These are phyloP conservation scores for Phoeniculus purpureus DNA, from an alignment of 2,797 vertebrate species.

Conservation along the genomic window DNA sequence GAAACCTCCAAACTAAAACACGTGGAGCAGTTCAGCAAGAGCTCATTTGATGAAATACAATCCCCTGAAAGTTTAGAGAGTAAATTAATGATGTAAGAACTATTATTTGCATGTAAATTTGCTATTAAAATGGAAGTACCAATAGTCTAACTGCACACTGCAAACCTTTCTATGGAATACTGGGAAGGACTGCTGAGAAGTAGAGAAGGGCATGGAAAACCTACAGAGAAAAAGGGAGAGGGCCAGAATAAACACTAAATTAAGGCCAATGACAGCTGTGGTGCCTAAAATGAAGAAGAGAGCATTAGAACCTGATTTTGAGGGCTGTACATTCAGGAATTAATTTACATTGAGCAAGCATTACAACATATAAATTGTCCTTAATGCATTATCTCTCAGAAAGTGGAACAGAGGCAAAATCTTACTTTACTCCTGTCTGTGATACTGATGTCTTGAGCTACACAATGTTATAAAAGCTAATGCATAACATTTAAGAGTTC, in stretches of 20 bases:
- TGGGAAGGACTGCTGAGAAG: not conserved
- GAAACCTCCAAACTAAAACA: not conserved
- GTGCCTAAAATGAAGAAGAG: not conserved
- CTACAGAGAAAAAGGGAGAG: not conserved
- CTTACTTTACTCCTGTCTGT: not conserved
- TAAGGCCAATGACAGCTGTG: not conserved
- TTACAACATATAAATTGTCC: not conserved
- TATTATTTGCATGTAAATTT: not conserved
- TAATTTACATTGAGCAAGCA: not conserved
- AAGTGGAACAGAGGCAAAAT: not conserved
- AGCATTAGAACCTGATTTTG: not conserved
- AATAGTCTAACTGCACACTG: not conserved
- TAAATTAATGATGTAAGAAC: not conserved
- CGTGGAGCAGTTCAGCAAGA: not conserved
- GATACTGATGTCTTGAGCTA: not conserved
- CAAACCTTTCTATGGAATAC: not conserved
- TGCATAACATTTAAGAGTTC: not conserved
- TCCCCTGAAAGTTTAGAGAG: not conserved
- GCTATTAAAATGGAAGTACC: not conserved
- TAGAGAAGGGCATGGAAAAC: not conserved
- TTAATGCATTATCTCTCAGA: not conserved
- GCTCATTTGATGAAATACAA: not conserved
- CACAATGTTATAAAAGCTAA: not conserved
- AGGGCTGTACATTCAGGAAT: not conserved
- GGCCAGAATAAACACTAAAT: not conserved